These are phyloP conservation scores for Alcedo quadribrachys DNA, from an alignment of 2,797 vertebrate genomes.

Conservation along the genomic window DNA sequence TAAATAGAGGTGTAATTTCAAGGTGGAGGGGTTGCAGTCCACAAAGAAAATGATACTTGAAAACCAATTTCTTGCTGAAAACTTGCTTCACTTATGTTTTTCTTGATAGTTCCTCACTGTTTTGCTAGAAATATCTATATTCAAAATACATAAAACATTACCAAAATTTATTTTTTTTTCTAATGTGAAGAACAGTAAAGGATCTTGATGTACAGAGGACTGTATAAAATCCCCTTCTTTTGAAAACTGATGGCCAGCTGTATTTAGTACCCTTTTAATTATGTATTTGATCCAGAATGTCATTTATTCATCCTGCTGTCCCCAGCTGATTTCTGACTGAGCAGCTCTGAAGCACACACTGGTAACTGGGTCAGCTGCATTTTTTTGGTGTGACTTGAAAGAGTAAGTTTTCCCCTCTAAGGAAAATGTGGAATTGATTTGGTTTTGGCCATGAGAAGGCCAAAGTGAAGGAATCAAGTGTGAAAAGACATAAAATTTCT, in stretches of 20 bases:
- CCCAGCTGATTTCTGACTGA: constrained; percentile 55
- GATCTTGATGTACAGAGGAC: background rate
- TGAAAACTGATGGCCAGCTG: constrained; percentile 43
- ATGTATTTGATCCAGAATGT: constrained; percentile 40
- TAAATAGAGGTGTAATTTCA: background rate
- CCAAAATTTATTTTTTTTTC: too few species aligned
- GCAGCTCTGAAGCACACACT: background rate
- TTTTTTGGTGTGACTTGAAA: constrained; percentile 45
- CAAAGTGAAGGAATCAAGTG: background rate
- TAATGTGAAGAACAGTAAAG: background rate
- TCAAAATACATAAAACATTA: background rate
- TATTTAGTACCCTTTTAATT: constrained; percentile 54
- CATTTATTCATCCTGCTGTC: constrained; percentile 41
- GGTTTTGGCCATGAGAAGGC: background rate
- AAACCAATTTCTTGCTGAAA: background rate
- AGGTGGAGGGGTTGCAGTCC: background rate
- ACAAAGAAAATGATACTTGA: background rate
- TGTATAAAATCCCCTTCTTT: constrained; percentile 29
- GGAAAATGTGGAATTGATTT: constrained; percentile 3
- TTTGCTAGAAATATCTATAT: background rate
- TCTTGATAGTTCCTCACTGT: background rate
- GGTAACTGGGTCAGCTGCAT: constrained; percentile 42
- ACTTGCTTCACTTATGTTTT: background rate
- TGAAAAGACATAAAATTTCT: background rate
- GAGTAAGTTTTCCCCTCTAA: constrained; percentile 13